Evolutionary conservation across 2,888 invertebrate species (phyloP).

Genomic region (Aleiodes leptofemur): DNA sequence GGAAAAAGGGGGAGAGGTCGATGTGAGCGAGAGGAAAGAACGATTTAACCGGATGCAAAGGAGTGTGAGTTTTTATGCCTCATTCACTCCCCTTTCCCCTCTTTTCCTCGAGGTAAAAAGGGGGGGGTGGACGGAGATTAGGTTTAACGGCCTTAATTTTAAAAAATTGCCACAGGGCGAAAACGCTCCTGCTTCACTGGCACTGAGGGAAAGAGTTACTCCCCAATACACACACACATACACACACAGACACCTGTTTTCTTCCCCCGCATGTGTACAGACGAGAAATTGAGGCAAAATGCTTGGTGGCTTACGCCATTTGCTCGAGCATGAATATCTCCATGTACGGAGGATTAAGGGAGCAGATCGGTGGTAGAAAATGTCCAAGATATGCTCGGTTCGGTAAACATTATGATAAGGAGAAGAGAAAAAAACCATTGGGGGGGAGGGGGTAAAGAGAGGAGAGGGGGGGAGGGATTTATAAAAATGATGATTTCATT

Average conservation of each 20-base stretch:
- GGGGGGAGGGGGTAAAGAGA: too few species aligned
- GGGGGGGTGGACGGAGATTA: constrained; percentile 64
- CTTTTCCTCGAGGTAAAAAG: constrained; percentile 34
- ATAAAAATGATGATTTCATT: too few species aligned
- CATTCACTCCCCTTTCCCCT: constrained; percentile 55
- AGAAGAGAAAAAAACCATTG: constrained; percentile 17
- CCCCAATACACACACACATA: background rate
- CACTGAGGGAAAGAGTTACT: constrained; percentile 36
- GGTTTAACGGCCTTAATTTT: constrained; percentile 70
- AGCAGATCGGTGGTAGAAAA: constrained; percentile 9
- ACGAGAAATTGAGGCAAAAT: constrained; percentile 29
- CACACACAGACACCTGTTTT: background rate
- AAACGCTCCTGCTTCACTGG: constrained; percentile 42
- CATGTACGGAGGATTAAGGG: constrained; percentile 36
- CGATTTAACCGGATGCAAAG: constrained; percentile 61
- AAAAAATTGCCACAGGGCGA: constrained; percentile 62
- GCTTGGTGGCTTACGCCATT: constrained; percentile 44
- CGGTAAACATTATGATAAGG: constrained; percentile 22
- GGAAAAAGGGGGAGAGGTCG: background rate
- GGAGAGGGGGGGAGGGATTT: too few species aligned
- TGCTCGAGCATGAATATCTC: constrained; percentile 41
- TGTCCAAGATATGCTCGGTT: constrained; percentile 33
- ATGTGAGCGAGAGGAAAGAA: constrained; percentile 53
- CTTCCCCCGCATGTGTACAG: background rate
- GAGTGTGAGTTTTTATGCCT: constrained; percentile 45